Conservation (phyloP, 2,888 invertebrate genomes). For the Metacarcinus magister region DNA sequence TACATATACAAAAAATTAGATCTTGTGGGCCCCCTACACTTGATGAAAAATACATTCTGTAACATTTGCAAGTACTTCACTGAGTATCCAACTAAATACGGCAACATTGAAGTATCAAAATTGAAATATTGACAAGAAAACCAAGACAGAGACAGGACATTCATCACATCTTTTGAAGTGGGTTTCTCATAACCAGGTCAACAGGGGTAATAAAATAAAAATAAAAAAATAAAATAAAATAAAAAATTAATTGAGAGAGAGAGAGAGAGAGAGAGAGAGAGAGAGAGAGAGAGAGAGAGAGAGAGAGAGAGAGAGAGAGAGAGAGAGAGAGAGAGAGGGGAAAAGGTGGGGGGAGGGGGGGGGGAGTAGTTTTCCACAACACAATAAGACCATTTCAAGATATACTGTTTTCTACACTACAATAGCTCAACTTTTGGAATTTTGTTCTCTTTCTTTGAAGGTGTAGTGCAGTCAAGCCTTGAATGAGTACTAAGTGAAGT, state of each 20-base stretch:
- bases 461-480: not conserved
- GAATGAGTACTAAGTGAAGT: not conserved
- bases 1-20: not conserved
- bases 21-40: not conserved
- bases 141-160: not conserved
- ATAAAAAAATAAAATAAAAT: too few relatives aligned
- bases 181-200: not conserved
- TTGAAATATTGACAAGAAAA: not conserved
- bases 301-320: constrained; percentile 44
- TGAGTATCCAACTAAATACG: not conserved
- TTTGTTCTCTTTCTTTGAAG: not conserved
- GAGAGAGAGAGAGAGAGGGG: constrained; percentile 34
- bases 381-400: not conserved
- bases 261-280: not conserved
- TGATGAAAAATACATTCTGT: not conserved
- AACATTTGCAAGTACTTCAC: not conserved
- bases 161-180: not conserved
- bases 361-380: not conserved
- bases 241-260: too few relatives aligned
- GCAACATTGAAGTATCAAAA: not conserved
- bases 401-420: not conserved
- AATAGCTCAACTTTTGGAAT: not conserved
- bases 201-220: not conserved
- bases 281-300: constrained; percentile 39
- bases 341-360: not conserved